Conservation (phyloP, 2,888 invertebrate genomes). For the Orgyia antiqua region DNA sequence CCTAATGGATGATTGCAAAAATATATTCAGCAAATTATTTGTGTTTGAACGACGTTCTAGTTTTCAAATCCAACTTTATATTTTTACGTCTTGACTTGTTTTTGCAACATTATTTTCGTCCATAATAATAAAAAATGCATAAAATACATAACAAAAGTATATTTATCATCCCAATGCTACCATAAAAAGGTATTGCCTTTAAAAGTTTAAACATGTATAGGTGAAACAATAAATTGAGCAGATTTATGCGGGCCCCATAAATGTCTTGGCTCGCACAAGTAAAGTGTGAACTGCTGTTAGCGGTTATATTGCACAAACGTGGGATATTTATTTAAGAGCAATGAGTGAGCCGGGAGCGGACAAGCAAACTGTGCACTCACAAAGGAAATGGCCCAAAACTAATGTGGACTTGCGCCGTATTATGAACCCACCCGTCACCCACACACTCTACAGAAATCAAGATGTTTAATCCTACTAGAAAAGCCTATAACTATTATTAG, state of each 20-base stretch:
- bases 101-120: too few relatives aligned
- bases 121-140: neutral
- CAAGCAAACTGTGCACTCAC: constrained; percentile 61
- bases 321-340: constrained; percentile 72
- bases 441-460: too few relatives aligned
- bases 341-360: constrained; percentile 40
- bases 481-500: too few relatives aligned
- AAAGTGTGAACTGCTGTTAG: constrained; percentile 73
- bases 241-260: constrained; percentile 61
- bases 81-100: too few relatives aligned
- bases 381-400: constrained; percentile 66
- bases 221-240: constrained; percentile 48
- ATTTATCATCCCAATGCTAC: constrained; percentile 19
- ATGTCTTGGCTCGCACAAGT: constrained; percentile 43
- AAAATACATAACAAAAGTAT: neutral
- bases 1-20: too few relatives aligned
- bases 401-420: constrained; percentile 38
- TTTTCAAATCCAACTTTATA: too few relatives aligned
- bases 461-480: too few relatives aligned
- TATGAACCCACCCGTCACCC: constrained; percentile 22
- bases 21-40: too few relatives aligned
- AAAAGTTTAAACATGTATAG: constrained; percentile 29
- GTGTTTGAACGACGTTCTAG: too few relatives aligned
- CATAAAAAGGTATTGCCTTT: constrained; percentile 16
- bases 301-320: constrained; percentile 65